phyloP scores from a whole-genome alignment of 2,888 invertebrate species.

The Drosophila borealis region DNA sequence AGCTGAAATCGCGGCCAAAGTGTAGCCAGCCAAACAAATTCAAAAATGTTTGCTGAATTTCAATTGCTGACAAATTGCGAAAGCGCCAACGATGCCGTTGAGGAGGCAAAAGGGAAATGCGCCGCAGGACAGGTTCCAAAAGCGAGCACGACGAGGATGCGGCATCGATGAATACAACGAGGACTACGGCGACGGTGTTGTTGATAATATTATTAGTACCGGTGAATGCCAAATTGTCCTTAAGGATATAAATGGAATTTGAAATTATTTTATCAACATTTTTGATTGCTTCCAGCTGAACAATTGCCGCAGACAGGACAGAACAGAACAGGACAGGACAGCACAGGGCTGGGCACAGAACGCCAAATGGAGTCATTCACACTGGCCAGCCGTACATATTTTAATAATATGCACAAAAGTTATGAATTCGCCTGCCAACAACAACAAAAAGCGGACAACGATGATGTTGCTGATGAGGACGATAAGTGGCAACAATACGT shows the following conservation, averaged over 20 bases:
- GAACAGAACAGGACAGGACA: neutral
- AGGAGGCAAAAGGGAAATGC: slow-evolving; percentile 35
- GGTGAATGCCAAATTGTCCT: slow-evolving; percentile 81
- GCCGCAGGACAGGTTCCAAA: slow-evolving; percentile 47
- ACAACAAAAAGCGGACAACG: slow-evolving; percentile 20
- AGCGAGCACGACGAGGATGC: slow-evolving; percentile 27
- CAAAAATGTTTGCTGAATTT: slow-evolving; percentile 81
- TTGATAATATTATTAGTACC: slow-evolving; percentile 80
- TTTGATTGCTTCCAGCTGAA: slow-evolving; percentile 81
- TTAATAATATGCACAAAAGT: slow-evolving; percentile 77
- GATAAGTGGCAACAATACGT: slow-evolving; percentile 63
- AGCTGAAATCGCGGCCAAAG: slow-evolving; percentile 58
- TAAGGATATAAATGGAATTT: slow-evolving; percentile 81
- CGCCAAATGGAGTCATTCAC: slow-evolving; percentile 60
- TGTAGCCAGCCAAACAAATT: slow-evolving; percentile 76
- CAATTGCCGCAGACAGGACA: slow-evolving; percentile 60
- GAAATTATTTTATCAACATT: slow-evolving; percentile 82
- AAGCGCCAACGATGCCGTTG: slow-evolving; percentile 44
- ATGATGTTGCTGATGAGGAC: slow-evolving; percentile 17
- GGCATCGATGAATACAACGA: slow-evolving; percentile 59
- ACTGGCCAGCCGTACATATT: slow-evolving; percentile 46
- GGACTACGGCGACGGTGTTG: slow-evolving; percentile 35
- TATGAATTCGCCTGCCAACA: slow-evolving; percentile 68
- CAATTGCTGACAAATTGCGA: slow-evolving; percentile 79
- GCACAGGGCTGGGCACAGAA: slow-evolving; percentile 3